Evolutionary conservation across 2,888 invertebrate genomes (phyloP).

Genomic region (Aleiodes leptofemur): DNA sequence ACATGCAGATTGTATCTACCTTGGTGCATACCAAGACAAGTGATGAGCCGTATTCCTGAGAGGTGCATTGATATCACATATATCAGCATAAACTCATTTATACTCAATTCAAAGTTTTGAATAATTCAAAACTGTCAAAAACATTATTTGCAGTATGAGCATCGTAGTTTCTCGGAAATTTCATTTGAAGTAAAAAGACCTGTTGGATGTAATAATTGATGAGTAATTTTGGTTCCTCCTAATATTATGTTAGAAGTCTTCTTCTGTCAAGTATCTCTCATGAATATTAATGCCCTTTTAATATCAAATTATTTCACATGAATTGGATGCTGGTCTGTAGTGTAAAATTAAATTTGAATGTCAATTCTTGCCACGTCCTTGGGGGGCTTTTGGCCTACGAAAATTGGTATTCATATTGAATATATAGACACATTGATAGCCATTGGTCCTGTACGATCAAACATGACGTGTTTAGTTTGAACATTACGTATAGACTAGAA

Average conservation of each 20-base stretch:
- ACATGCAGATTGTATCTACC: conserved; percentile 18
- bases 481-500: conserved; percentile 21
- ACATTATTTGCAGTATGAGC: too few species aligned
- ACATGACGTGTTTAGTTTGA: conserved; percentile 6
- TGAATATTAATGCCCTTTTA: background rate
- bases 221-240: too few species aligned
- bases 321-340: background rate
- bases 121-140: too few species aligned
- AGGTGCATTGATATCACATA: background rate
- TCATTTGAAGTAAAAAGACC: too few species aligned
- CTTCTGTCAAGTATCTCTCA: background rate
- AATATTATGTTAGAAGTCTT: too few species aligned
- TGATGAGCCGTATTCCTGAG: background rate
- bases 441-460: conserved; percentile 12
- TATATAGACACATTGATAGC: conserved; percentile 10
- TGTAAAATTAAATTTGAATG: conserved; percentile 26
- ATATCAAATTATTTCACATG: conserved; percentile 7
- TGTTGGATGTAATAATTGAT: too few species aligned
- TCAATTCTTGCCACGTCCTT: conserved; percentile 50
- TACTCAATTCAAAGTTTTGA: too few species aligned
- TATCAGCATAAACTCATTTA: background rate
- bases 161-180: too few species aligned
- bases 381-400: conserved; percentile 42
- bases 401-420: conserved; percentile 40
- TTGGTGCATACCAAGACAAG: background rate